Evolutionary conservation across 2,888 invertebrate species (phyloP), one percentile per base, ranked within the genome.

Genomic region (Carterocephalus palaemon): DNA sequence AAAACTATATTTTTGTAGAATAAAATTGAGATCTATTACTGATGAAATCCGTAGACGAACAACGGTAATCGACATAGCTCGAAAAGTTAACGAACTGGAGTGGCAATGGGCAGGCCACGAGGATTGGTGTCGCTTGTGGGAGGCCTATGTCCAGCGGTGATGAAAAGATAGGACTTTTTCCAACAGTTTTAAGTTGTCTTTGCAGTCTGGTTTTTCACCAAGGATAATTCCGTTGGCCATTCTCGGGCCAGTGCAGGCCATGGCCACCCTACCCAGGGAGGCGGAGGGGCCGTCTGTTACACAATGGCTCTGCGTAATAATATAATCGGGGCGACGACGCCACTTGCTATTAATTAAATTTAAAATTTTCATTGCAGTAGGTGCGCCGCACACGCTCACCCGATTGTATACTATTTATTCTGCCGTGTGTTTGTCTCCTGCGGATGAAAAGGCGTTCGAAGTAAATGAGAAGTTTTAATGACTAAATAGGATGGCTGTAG

Each of bases 301-400:
- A 77, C 78, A 83, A 78, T 74, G 49, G 62, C 64, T 49, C 67
- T 59, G 68, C 76, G 72, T 80, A 75, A 83, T 82, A 83, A 79
- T 83, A 83, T 82, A 82, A 84, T 81, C 81, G 75, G 71, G 57
- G 64, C 66, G 68, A 68, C 75, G 74, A 69, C 74, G 74, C 73
- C 77, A 80, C 80, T 81, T 76, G 76, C 73, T 67, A 81, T 83
- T 84, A 84, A 84, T 84, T 84, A 78, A 83, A 83, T 80, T 84
- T 81, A 76, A 84, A 81, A 82, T 83, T 76, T 78, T 70, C 80
- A 79, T 78, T 70, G 70, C 73, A 61, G 52, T 53, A 58, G 53
- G 59, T 58, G 58, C 57, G 49, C 43, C 49, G 53, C 56, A 48
- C 46, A 49, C 57, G 61, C 63, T 58, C 57, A 59, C 40, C 33